Evolutionary conservation across 2,888 invertebrate species (phyloP).

Genomic region (Homarus gammarus): DNA sequence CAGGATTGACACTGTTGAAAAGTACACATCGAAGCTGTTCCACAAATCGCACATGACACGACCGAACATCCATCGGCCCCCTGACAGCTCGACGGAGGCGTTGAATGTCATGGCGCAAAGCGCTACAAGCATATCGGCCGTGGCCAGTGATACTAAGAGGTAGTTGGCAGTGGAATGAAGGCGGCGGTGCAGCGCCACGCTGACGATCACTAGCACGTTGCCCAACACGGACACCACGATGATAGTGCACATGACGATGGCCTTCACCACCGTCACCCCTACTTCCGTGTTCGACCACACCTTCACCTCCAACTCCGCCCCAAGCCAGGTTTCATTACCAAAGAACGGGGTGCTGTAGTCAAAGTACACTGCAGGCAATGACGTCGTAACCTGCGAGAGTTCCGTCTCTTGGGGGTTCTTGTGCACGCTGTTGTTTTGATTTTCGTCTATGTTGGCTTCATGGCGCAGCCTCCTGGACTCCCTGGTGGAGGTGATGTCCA

Average conservation of each 20-base stretch:
- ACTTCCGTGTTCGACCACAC: constrained; percentile 33
- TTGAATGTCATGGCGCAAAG: constrained; percentile 95
- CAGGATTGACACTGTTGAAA: constrained; percentile 87
- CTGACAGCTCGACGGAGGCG: constrained; percentile 90
- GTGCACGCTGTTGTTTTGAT: neutral
- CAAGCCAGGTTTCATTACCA: constrained; percentile 22
- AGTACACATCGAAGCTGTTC: constrained; percentile 85
- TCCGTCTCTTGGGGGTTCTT: neutral
- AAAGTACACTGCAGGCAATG: neutral
- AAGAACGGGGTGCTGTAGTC: neutral
- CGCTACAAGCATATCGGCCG: constrained; percentile 95
- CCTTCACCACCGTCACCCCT: constrained; percentile 55
- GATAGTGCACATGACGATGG: constrained; percentile 85
- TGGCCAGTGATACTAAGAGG: constrained; percentile 95
- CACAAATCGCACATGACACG: constrained; percentile 95
- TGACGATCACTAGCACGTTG: constrained; percentile 95
- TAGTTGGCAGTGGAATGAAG: constrained; percentile 94
- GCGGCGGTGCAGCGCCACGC: constrained; percentile 93
- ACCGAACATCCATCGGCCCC: constrained; percentile 93
- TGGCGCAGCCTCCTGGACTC: neutral
- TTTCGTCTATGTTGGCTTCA: neutral
- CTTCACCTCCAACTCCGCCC: constrained; percentile 20
- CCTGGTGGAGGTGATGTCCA: neutral
- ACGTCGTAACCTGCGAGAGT: neutral
- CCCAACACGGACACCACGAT: constrained; percentile 94